Conservation (phyloP, 2,797 vertebrate species). For the Silurus lanzhouensis region DNA sequence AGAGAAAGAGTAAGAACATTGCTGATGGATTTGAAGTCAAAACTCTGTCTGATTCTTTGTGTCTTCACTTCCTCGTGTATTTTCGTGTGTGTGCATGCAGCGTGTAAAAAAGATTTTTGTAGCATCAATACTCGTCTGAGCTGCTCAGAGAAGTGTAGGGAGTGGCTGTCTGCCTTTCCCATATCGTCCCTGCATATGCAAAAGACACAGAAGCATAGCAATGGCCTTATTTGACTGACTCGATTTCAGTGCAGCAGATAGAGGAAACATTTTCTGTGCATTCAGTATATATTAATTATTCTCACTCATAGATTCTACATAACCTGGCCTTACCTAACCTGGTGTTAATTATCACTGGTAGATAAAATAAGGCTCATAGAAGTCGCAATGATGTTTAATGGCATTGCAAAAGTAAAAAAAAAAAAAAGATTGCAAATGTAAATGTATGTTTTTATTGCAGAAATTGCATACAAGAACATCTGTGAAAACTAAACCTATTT, state of each 20-base stretch:
- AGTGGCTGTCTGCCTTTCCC: slow-evolving; percentile 56
- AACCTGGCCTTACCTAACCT: not conserved
- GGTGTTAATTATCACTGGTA: no score
- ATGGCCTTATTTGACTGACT: slow-evolving; percentile 55
- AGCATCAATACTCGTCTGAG: slow-evolving; percentile 72
- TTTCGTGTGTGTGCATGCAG: slow-evolving; percentile 62
- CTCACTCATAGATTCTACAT: not conserved
- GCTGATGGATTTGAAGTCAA: not conserved
- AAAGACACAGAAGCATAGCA: slow-evolving; percentile 67
- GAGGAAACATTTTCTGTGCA: not conserved
- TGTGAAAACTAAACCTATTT: no score
- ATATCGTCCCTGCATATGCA: slow-evolving; percentile 79
- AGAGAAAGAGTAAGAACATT: not conserved
- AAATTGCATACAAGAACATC: no score
- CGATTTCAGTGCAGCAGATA: not conserved
- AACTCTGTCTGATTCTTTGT: not conserved
- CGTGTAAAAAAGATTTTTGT: slow-evolving; percentile 76
- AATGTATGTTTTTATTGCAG: no score
- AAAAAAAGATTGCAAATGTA: no score
- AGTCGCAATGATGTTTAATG: not conserved
- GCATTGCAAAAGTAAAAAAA: not conserved
- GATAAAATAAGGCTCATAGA: no score
- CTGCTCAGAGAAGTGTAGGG: slow-evolving; percentile 55
- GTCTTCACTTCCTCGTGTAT: slow-evolving; percentile 66
- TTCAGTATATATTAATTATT: not conserved